Evolutionary conservation across 92 coral and sea anemone species (phyloP).

Genomic region (Porites cylindrica): DNA sequence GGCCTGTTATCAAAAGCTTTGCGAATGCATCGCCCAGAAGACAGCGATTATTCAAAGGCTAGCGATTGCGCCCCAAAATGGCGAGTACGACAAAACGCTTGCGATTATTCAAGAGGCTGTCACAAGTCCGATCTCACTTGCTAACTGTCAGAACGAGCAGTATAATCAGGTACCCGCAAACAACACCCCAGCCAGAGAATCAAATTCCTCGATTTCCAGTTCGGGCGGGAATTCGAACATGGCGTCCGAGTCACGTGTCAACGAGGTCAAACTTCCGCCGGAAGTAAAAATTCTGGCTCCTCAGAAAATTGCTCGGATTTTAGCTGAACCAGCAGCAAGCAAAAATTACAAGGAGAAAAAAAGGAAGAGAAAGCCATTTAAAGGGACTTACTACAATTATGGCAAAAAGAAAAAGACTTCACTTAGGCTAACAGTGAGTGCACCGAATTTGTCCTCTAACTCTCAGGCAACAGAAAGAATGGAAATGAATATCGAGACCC

Average conservation of each 20-base stretch:
- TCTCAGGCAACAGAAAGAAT: background rate
- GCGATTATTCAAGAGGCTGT: conserved; percentile 88
- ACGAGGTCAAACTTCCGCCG: conserved; percentile 60
- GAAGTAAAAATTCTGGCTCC: conserved; percentile 72
- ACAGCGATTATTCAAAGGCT: conserved; percentile 52
- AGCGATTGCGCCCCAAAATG: conserved; percentile 75
- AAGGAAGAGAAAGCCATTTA: conserved; percentile 80
- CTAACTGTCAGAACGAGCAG: conserved; percentile 42
- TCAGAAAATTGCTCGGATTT: conserved; percentile 57
- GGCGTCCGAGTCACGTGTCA: conserved; percentile 86
- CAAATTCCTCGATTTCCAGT: conserved; percentile 21
- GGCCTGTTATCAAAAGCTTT: conserved; percentile 96
- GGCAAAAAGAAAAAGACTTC: conserved; percentile 73
- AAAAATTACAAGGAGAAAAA: conserved; percentile 50
- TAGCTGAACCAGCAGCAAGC: conserved; percentile 51
- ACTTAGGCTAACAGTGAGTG: background rate
- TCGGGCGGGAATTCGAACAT: conserved; percentile 62
- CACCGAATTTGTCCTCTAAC: background rate
- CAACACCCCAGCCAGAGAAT: background rate
- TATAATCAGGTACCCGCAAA: conserved; percentile 32
- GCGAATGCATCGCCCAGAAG: conserved; percentile 81
- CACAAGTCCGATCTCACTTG: conserved; percentile 82
- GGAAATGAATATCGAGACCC: background rate
- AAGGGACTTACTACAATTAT: conserved; percentile 82
- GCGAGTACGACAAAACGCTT: conserved; percentile 83